A percentile compares a stretch with the other conserved stretches of the same genome.
phyloP scores from a whole-genome alignment of 2,797 vertebrate genomes.

The Myotis myotis region DNA sequence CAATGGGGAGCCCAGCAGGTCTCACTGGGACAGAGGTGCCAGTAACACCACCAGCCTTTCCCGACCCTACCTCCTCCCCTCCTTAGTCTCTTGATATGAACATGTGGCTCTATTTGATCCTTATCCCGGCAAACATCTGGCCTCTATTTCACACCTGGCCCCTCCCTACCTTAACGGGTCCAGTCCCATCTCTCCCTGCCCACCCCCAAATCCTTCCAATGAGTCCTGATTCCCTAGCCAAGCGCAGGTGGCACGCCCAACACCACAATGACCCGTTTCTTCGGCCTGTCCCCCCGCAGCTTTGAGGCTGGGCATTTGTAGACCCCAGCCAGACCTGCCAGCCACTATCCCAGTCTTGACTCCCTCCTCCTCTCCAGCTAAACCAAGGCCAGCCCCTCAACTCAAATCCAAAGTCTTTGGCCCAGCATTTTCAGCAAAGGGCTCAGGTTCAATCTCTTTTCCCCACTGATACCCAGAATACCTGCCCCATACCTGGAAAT shows the following conservation, averaged over 20 bases:
- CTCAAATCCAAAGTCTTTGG: neutral
- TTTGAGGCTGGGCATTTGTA: neutral
- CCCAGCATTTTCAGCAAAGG: neutral
- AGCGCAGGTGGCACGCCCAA: neutral
- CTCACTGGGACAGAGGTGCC: slow-evolving; percentile 51
- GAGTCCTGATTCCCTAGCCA: neutral
- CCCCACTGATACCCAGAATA: neutral
- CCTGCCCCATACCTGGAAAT: neutral
- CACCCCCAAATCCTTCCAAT: neutral
- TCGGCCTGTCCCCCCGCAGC: neutral
- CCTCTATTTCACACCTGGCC: neutral
- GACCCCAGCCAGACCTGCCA: neutral
- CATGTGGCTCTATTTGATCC: neutral
- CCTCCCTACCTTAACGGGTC: neutral
- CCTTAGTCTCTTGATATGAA: neutral
- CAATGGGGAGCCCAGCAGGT: slow-evolving; percentile 49
- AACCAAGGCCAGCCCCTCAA: neutral
- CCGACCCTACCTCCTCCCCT: neutral
- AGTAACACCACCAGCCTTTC: slow-evolving; percentile 31
- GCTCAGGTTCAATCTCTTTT: neutral
- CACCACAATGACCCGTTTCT: neutral
- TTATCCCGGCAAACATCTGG: neutral
- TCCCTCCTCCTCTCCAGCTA: neutral
- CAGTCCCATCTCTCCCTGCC: neutral
- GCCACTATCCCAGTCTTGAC: neutral